Evolutionary conservation across 2,888 invertebrate genomes (phyloP).

Genomic region (Tridacna gigas): DNA sequence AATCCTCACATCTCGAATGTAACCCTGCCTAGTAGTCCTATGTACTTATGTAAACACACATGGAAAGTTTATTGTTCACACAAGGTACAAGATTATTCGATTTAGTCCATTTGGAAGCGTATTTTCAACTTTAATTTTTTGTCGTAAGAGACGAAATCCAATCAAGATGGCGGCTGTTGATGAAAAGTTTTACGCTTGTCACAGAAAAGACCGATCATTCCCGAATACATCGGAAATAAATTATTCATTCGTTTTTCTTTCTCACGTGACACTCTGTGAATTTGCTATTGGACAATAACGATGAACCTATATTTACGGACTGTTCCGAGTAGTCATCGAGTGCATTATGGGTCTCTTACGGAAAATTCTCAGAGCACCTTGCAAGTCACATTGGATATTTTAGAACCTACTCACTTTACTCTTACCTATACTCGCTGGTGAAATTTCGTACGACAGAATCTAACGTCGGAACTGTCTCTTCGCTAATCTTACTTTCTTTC

Average conservation of each 20-base stretch:
- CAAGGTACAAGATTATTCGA: constrained; percentile 29
- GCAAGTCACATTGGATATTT: constrained; percentile 32
- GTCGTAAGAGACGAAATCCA: constrained; percentile 92
- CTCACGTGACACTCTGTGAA: constrained; percentile 70
- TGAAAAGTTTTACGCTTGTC: constrained; percentile 98
- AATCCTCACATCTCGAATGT: constrained; percentile 68
- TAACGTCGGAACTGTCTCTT: too few species aligned
- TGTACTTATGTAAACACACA: constrained; percentile 41
- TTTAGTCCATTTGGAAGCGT: constrained; percentile 48
- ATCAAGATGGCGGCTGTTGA: constrained; percentile 98
- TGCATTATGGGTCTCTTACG: constrained; percentile 47
- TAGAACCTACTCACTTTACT: neutral
- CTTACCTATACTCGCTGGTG: neutral
- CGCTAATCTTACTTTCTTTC: too few species aligned
- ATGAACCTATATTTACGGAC: neutral
- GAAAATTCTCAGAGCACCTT: constrained; percentile 34
- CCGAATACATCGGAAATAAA: constrained; percentile 81
- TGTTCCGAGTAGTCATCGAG: constrained; percentile 21
- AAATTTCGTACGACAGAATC: too few species aligned
- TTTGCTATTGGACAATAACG: neutral
- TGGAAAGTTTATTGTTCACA: constrained; percentile 54
- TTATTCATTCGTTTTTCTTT: constrained; percentile 76
- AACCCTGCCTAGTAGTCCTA: constrained; percentile 42
- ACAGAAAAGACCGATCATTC: constrained; percentile 88
- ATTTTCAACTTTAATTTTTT: constrained; percentile 86